phyloP scores from a whole-genome alignment of 2,113 vertebrate genomes.

The Callorhinus ursinus region DNA sequence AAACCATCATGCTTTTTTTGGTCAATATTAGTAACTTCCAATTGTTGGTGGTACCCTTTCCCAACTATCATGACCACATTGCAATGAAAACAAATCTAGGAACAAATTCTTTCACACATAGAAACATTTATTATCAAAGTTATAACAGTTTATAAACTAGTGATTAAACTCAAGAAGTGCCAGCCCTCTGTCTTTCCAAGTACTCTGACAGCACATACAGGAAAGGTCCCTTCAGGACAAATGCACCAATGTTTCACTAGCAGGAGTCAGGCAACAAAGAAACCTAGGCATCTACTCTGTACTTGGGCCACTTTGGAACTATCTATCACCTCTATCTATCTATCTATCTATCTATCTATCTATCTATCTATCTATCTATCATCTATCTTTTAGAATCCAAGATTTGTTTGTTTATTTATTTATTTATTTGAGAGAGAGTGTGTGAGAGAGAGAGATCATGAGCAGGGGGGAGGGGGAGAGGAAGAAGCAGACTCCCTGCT shows the following conservation, averaged over 20 bases:
- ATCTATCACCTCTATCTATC: background rate
- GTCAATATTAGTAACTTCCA: background rate
- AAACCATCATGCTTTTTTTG: background rate
- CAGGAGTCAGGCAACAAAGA: background rate
- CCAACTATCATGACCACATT: background rate
- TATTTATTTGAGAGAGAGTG: too few relatives aligned
- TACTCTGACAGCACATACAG: background rate
- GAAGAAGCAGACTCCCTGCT: background rate
- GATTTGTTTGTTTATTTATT: too few relatives aligned
- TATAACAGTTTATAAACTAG: background rate
- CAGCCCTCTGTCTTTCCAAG: background rate
- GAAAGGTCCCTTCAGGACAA: background rate
- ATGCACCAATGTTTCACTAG: background rate
- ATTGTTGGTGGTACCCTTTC: background rate
- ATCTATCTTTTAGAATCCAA: too few relatives aligned
- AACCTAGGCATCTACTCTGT: background rate
- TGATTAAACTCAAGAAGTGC: background rate
- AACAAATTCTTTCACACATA: background rate
- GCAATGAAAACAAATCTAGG: background rate
- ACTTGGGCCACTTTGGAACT: background rate
- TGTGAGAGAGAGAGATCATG: too few relatives aligned
- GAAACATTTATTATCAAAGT: background rate
- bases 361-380: background rate
- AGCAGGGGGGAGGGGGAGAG: too few relatives aligned
- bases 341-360: background rate